Conservation (phyloP, 2,888 invertebrate genomes). For the Nomada goodeniana region DNA sequence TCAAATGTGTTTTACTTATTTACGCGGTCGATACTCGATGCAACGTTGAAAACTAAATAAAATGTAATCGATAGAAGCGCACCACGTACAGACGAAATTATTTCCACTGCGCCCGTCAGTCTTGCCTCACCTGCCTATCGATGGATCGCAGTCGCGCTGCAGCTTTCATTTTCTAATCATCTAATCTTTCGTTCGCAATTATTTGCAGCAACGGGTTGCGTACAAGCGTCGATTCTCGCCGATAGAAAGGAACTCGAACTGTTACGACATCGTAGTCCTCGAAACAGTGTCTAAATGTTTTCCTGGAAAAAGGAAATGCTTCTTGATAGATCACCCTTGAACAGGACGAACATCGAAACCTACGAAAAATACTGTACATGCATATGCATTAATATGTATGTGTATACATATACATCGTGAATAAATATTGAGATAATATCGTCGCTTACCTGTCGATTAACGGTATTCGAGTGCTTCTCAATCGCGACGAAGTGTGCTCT, state of each 20-base stretch:
- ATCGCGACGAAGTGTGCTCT: constrained; percentile 28
- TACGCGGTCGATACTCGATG: not conserved
- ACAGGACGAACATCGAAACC: not conserved
- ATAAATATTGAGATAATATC: not conserved
- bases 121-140: constrained; percentile 22
- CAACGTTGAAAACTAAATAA: constrained; percentile 9
- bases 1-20: constrained; percentile 18
- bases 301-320: not conserved
- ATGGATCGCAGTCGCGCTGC: not conserved
- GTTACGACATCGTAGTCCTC: not conserved
- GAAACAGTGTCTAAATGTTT: not conserved
- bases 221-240: not conserved
- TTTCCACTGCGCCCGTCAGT: constrained; percentile 25
- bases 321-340: not conserved
- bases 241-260: not conserved
- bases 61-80: constrained; percentile 48
- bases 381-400: too few species aligned
- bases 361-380: not conserved
- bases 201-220: not conserved
- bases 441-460: constrained; percentile 46
- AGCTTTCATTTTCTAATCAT: constrained; percentile 40
- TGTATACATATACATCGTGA: not conserved
- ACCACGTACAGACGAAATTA: constrained; percentile 25
- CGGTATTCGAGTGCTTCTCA: constrained; percentile 15
- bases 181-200: constrained; percentile 15